Evolutionary conservation across 2,888 invertebrate genomes (phyloP).

Genomic region (Homarus gammarus): DNA sequence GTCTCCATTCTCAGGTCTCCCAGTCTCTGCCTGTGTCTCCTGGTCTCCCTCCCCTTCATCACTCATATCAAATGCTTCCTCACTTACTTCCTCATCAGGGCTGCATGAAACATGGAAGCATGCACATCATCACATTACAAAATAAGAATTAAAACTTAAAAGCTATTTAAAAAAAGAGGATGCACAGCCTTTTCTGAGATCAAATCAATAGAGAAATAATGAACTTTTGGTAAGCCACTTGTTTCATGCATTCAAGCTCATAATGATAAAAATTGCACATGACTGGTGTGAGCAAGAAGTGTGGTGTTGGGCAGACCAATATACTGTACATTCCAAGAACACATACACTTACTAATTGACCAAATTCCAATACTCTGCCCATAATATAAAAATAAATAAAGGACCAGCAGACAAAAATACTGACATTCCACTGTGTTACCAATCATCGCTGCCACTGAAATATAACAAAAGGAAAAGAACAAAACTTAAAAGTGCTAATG

Average conservation of each 20-base stretch:
- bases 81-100: constrained; percentile 61
- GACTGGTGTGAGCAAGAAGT: too few relatives aligned
- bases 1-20: neutral
- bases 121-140: constrained; percentile 33
- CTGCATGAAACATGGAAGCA: constrained; percentile 73
- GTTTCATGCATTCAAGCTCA: constrained; percentile 41
- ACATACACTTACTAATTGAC: neutral
- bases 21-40: constrained; percentile 19
- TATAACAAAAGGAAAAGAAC: neutral
- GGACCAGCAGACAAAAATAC: neutral
- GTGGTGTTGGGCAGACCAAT: neutral
- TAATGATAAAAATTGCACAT: neutral
- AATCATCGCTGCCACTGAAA: constrained; percentile 1
- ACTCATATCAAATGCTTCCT: constrained; percentile 23
- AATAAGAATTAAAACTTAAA: constrained; percentile 17
- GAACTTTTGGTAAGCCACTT: constrained; percentile 30
- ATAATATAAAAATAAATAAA: neutral
- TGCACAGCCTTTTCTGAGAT: constrained; percentile 10
- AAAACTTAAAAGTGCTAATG: neutral
- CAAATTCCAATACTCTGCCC: neutral
- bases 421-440: constrained; percentile 1
- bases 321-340: neutral
- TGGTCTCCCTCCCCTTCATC: constrained; percentile 36
- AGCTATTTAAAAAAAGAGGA: constrained; percentile 4
- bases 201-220: neutral